These are phyloP conservation scores for Psephotus haematonotus DNA, from an alignment of 2,113 vertebrate genomes.

Conservation along the genomic window DNA sequence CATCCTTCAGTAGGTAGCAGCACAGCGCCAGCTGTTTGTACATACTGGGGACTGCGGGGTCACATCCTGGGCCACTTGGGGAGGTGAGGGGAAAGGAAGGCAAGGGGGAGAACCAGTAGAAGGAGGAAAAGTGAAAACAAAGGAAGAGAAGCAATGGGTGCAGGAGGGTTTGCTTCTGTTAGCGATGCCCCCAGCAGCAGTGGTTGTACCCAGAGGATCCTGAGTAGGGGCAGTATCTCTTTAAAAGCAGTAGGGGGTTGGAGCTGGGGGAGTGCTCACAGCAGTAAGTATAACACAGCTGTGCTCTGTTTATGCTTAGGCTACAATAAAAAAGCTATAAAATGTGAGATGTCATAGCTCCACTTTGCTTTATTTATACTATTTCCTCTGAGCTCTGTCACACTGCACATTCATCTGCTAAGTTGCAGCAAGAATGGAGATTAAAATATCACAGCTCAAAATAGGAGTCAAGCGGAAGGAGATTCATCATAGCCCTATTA, in stretches of 20 bases:
- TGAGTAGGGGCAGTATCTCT: slow-evolving; percentile 56
- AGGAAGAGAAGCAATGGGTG: background rate
- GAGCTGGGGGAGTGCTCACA: slow-evolving; percentile 69
- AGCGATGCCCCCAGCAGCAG: background rate
- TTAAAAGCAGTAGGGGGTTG: slow-evolving; percentile 73
- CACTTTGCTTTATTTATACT: slow-evolving; percentile 87
- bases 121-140: background rate
- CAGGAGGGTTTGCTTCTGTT: background rate
- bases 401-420: slow-evolving; percentile 83
- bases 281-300: slow-evolving; percentile 85
- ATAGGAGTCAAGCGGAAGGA: slow-evolving; percentile 85
- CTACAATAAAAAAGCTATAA: slow-evolving; percentile 86
- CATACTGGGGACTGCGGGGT: rapidly evolving
- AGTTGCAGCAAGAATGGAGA: slow-evolving; percentile 82
- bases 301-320: slow-evolving; percentile 84
- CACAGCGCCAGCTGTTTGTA: rapidly evolving
- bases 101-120: background rate
- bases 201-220: background rate
- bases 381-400: slow-evolving; percentile 83
- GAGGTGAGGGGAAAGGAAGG: background rate
- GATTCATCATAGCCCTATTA: slow-evolving; percentile 85
- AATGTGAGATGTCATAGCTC: slow-evolving; percentile 85
- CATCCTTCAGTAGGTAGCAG: background rate
- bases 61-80: background rate
- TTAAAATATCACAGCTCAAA: slow-evolving; percentile 86